A percentile compares a stretch with the other conserved stretches of the same genome.
These are phyloP conservation scores for Phenganax subtilis DNA, from an alignment of 92 coral and sea anemone genomes.

Conservation along the genomic window DNA sequence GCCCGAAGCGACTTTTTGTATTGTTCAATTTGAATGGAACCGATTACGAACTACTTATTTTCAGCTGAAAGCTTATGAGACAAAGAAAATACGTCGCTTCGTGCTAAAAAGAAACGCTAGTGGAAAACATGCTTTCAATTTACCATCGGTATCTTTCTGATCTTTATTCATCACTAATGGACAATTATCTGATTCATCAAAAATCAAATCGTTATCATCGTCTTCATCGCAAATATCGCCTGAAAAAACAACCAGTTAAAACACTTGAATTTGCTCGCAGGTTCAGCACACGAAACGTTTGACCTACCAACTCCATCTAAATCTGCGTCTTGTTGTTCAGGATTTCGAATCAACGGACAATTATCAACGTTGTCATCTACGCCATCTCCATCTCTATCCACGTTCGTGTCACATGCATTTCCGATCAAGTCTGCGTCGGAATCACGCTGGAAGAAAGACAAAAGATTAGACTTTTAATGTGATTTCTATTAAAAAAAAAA, in stretches of 20 bases:
- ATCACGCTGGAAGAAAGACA: slow-evolving; percentile 52
- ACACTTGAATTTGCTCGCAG: neutral
- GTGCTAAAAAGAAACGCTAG: too few relatives aligned
- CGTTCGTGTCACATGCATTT: slow-evolving; percentile 65
- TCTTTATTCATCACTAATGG: slow-evolving; percentile 64
- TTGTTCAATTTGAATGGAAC: too few relatives aligned
- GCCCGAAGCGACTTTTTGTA: too few relatives aligned
- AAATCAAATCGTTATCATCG: slow-evolving; percentile 72
- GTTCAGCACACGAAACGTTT: neutral
- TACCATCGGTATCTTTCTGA: slow-evolving; percentile 91
- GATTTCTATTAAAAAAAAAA: neutral
- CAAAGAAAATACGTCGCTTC: too few relatives aligned
- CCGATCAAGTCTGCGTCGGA: slow-evolving; percentile 72
- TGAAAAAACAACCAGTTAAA: slow-evolving; percentile 12
- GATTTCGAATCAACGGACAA: slow-evolving; percentile 61
- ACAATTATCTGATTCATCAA: slow-evolving; percentile 66
- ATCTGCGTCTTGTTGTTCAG: slow-evolving; percentile 81
- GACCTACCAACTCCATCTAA: slow-evolving; percentile 67
- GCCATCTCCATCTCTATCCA: slow-evolving; percentile 78
- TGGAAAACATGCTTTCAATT: neutral
- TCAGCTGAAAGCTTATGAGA: too few relatives aligned
- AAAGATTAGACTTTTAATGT: neutral
- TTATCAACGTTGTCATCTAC: slow-evolving; percentile 85
- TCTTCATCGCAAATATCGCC: slow-evolving; percentile 75
- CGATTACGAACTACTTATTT: too few relatives aligned